These are phyloP conservation scores for Bettongia penicillata DNA, from an alignment of 2,113 vertebrate species.

Conservation along the genomic window DNA sequence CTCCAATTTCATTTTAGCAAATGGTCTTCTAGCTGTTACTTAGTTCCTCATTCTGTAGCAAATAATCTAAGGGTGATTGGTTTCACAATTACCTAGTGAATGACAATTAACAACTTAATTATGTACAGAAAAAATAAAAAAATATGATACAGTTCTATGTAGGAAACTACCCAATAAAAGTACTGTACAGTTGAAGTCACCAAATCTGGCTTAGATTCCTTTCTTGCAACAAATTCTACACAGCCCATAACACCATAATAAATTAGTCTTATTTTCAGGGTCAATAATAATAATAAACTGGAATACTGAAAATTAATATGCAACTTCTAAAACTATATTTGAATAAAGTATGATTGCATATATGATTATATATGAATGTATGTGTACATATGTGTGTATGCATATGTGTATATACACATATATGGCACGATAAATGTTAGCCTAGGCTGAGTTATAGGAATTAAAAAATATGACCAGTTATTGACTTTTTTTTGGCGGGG, in stretches of 20 bases:
- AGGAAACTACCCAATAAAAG: not conserved
- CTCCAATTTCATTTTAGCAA: not conserved
- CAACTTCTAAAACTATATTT: slow-evolving; percentile 61
- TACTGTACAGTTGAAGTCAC: slow-evolving; percentile 7
- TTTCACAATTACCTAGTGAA: not conserved
- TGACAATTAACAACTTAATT: not conserved
- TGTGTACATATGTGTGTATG: too few species aligned
- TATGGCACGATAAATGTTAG: slow-evolving; percentile 24
- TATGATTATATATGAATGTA: not conserved
- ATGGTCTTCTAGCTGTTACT: not conserved
- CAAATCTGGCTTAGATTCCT: slow-evolving; percentile 55
- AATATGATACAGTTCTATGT: not conserved
- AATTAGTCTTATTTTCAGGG: slow-evolving; percentile 52
- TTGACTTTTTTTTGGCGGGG: slow-evolving; percentile 8
- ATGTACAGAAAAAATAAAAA: slow-evolving; percentile 1
- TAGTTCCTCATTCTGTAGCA: slow-evolving; percentile 9
- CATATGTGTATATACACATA: not conserved
- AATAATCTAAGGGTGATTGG: slow-evolving; percentile 4
- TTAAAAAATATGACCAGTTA: slow-evolving; percentile 58
- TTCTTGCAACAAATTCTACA: slow-evolving; percentile 60
- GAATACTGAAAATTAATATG: slow-evolving; percentile 52
- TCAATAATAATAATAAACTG: slow-evolving; percentile 4
- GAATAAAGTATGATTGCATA: slow-evolving; percentile 34
- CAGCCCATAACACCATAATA: not conserved
- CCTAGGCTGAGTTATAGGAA: slow-evolving; percentile 41